Evolutionary conservation across 37 sponge, comb jelly and placozoan species (phyloP).

Genomic region (Sycon ciliatum): DNA sequence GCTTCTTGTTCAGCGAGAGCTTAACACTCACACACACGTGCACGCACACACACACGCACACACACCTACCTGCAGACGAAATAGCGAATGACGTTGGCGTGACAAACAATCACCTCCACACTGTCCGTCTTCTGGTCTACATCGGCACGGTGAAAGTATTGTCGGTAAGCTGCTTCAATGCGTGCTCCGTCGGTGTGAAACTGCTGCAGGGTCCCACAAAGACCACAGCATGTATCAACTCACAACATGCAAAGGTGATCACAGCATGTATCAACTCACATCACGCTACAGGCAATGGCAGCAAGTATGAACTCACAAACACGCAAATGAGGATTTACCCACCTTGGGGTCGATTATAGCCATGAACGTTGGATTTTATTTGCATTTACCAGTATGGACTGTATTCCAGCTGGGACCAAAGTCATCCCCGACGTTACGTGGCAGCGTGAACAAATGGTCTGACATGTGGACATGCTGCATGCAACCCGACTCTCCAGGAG

Average conservation of each 20-base stretch:
- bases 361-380: too few relatives aligned
- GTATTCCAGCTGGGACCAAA: too few relatives aligned
- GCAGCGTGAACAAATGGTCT: too few relatives aligned
- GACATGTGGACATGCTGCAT: too few relatives aligned
- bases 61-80: conserved; percentile 77
- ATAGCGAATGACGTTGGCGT: conserved; percentile 92
- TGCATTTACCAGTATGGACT: too few relatives aligned
- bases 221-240: not conserved
- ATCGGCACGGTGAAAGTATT: conserved; percentile 78
- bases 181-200: conserved; percentile 86
- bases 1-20: too few relatives aligned
- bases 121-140: conserved; percentile 68
- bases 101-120: conserved; percentile 76
- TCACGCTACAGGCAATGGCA: too few relatives aligned
- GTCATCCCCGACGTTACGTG: too few relatives aligned
- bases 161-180: conserved; percentile 87
- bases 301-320: too few relatives aligned
- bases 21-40: conserved; percentile 25
- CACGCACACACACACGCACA: conserved; percentile 1
- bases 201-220: conserved; percentile 39
- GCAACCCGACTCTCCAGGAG: too few relatives aligned
- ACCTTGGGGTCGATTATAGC: too few relatives aligned
- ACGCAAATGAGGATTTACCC: too few relatives aligned
- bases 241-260: not conserved
- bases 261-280: not conserved